Base-by-base conservation (phyloP, 2,888 invertebrate species). In the Heliconius hortense region DNA sequence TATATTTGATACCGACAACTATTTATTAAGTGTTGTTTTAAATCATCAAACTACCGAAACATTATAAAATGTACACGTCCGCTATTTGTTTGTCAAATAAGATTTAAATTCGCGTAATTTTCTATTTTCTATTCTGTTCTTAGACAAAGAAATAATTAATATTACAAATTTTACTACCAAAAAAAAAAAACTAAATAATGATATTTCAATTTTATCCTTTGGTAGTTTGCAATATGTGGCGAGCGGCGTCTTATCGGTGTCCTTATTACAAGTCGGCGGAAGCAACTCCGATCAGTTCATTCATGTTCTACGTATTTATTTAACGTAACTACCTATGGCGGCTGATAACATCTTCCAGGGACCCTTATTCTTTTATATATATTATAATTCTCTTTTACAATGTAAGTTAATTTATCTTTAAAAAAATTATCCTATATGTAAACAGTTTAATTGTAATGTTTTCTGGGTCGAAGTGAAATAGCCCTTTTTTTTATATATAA, bases 251-350 rank as follows among this genome's bases (percentile, higher is more conserved):
- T 81, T 92, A 92, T 92, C 90, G 86, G 86, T 88, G 91, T 90
- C 90, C 92, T 90, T 91, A 92, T 89, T 90, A 88, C 87, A 82
- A 86, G 87, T 85, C 88, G 85, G 84, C 92, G 93, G 92, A 93
- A 92, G 90, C 87, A 86, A 86, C 88, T 86, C 86, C 84, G 84
- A 80, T 73, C 80, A 80, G 89, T 88, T 90, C 92, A 91, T 92
- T 92, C 92, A 92, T 91, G 88, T 87, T 86, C 84, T 86, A 86
- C 83, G 88, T 91, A 90, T 91, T 91, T 92, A 89, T 90, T 89
- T 90, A 89, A 86, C 86, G 83, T 84, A 77, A 78, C 83, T 82
- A 81, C 82, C 86, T 87, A 88, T 87, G 85, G 85, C 66, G 68
- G 74, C 77, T 74, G 79, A 82, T 80, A 79, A 79, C 74, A 77